Percentiles rank a stretch among this genome's conserved stretches.
phyloP scores from a whole-genome alignment of 2,888 invertebrate genomes.

The Molorchus minor region DNA sequence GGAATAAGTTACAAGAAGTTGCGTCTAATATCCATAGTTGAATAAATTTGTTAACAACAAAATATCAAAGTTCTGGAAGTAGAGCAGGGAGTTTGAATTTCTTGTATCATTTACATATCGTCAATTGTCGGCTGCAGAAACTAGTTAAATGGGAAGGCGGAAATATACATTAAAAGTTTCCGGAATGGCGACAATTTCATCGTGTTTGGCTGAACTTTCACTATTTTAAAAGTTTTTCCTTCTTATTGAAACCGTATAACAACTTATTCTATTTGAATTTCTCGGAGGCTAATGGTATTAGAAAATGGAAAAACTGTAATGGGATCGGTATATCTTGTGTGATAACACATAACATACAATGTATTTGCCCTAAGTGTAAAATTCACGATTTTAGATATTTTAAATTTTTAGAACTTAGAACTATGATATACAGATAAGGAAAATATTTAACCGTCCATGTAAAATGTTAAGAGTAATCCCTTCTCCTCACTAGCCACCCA shows the following conservation, averaged over 20 bases:
- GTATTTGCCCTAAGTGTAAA: too few species aligned
- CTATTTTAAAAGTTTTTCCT: constrained; percentile 13
- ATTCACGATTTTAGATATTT: too few species aligned
- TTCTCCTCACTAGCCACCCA: too few species aligned
- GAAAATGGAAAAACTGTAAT: constrained; percentile 11
- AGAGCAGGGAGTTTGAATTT: background rate
- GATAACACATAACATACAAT: too few species aligned
- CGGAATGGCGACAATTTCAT: constrained; percentile 9
- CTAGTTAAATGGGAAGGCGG: background rate
- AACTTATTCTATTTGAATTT: background rate
- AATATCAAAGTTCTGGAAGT: constrained; percentile 1
- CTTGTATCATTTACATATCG: constrained; percentile 16
- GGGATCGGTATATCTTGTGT: too few species aligned
- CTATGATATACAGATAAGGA: too few species aligned
- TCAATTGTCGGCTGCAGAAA: constrained; percentile 10
- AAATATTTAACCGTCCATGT: too few species aligned
- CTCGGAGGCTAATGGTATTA: constrained; percentile 16
- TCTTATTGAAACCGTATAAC: constrained; percentile 4
- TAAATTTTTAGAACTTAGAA: too few species aligned
- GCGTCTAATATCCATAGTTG: background rate
- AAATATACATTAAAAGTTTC: constrained; percentile 15
- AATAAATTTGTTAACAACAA: constrained; percentile 4
- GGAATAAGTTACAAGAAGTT: background rate
- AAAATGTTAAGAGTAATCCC: too few species aligned
- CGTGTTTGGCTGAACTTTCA: constrained; percentile 12